Base-by-base conservation (phyloP, 2,888 invertebrate species). In the Drosophila picticornis region DNA sequence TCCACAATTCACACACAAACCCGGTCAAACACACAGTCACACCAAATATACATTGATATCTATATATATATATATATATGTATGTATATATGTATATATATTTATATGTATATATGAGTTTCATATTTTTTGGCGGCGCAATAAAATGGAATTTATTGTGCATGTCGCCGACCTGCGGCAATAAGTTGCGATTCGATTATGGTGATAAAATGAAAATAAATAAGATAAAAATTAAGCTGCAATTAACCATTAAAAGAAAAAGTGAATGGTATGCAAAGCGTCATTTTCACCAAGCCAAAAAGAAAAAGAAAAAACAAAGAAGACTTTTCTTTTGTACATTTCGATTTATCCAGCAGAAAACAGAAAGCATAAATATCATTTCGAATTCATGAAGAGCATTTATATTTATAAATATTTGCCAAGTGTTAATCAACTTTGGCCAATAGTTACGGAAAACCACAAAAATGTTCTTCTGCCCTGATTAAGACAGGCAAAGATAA, bases 131-230 rank as follows among this genome's bases (percentile, higher is more conserved):
- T 46, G 62, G 53, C 61, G 71, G 63, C 60, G 71, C 60, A 66
- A 71, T 75, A 75, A 78, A 78, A 71, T 71, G 53, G 11, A 66
- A 58, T 66, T 66, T 71, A 66, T 63, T 60, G 52, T 59, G 67
- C 27, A 38, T 56, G 61, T 22, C 27, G 31, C 19, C 32, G 29
- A 51, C 31, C 62, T 43, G 34, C 36, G 32, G 57, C 40, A 58
- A 61, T 69, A 31, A 71, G 64, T 59, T 69, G 55, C 76, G 62
- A 69, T 53, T 51, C 62, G 50, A 2, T 34, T 31, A 4, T 46
- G 13, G 11, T 34, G 31, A 46, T 32, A n/a, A n/a, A n/a, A n/a
- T n/a, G n/a, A n/a, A n/a, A n/a, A n/a, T n/a, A n/a, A n/a, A n/a
- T n/a, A n/a, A n/a, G n/a, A n/a, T n/a, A n/a, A n/a, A n/a, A n/a